phyloP scores from a whole-genome alignment of 2,888 invertebrate genomes.

The Lasius platythorax region DNA sequence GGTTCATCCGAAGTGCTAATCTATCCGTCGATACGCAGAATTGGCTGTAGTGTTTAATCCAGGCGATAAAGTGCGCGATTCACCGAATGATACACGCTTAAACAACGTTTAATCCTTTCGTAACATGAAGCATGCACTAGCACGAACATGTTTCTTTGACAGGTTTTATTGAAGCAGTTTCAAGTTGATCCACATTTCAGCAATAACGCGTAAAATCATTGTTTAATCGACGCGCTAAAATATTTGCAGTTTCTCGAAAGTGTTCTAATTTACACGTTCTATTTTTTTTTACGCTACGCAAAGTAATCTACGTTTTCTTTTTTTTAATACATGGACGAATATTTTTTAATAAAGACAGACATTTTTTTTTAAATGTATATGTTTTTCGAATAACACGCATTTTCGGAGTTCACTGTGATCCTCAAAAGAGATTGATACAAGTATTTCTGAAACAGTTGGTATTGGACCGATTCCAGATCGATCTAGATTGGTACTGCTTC shows the following conservation, averaged over 20 bases:
- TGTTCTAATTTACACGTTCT: too few species aligned
- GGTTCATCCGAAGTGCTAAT: background rate
- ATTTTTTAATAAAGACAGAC: too few species aligned
- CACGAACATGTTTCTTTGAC: background rate
- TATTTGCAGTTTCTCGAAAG: too few species aligned
- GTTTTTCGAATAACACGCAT: background rate
- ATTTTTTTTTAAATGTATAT: too few species aligned
- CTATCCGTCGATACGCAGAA: constrained; percentile 1
- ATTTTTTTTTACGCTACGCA: too few species aligned
- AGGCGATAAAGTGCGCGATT: constrained; percentile 5
- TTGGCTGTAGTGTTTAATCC: constrained; percentile 13
- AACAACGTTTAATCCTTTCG: constrained; percentile 1
- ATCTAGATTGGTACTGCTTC: background rate
- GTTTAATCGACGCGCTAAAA: too few species aligned
- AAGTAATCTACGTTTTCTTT: too few species aligned
- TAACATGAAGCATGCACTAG: background rate
- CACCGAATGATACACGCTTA: background rate
- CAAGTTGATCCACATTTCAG: background rate
- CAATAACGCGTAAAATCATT: constrained; percentile 6
- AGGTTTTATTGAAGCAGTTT: background rate
- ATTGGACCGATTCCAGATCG: constrained; percentile 29
- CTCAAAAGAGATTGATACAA: background rate
- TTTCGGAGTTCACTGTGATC: background rate
- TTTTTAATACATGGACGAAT: too few species aligned
- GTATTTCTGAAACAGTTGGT: background rate